A percentile compares a stretch with the other conserved stretches of the same genome.
Conservation (phyloP, 2,113 vertebrate species). For the Callaeas wilsoni region DNA sequence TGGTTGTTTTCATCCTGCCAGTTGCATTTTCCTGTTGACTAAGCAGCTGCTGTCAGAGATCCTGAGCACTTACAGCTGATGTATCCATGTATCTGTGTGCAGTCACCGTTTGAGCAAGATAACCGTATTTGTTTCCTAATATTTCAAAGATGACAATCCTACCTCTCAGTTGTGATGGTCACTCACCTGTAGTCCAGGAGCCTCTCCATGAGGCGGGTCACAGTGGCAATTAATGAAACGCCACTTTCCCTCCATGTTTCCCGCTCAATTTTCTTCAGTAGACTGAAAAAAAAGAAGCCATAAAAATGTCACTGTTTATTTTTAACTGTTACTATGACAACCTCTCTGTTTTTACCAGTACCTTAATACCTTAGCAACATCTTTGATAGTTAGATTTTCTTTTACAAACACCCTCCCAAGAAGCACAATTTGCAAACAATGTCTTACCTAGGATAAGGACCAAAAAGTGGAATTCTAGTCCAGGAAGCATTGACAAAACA, state of each 20-base stretch:
- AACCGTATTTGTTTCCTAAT: not conserved
- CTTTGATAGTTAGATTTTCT: conserved; percentile 35
- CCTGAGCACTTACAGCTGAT: not conserved
- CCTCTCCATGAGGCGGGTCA: conserved; percentile 97
- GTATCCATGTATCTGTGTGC: not conserved
- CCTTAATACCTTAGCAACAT: conserved; percentile 73
- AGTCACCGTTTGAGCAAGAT: fast-evolving
- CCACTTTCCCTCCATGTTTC: conserved; percentile 99
- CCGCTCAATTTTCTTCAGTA: conserved; percentile 98
- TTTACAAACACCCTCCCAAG: conserved; percentile 60
- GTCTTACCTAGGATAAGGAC: conserved; percentile 99
- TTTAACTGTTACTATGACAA: conserved; percentile 78
- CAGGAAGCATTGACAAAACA: conserved; percentile 99
- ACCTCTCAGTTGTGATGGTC: not conserved
- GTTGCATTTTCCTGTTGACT: not conserved
- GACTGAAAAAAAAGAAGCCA: conserved; percentile 76
- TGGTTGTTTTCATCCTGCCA: not conserved
- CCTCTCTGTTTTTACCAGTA: conserved; percentile 70
- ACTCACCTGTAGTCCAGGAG: conserved; percentile 94
- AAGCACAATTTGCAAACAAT: conserved; percentile 73
- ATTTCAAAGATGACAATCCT: not conserved
- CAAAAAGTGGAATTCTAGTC: conserved; percentile 99
- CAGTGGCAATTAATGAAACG: conserved; percentile 94
- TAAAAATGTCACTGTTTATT: conserved; percentile 72
- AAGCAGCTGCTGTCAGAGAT: not conserved